A percentile compares a stretch with the other conserved stretches of the same genome.
phyloP scores from a whole-genome alignment of 1,140 invertebrate species.

The Homalodisca vitripennis region DNA sequence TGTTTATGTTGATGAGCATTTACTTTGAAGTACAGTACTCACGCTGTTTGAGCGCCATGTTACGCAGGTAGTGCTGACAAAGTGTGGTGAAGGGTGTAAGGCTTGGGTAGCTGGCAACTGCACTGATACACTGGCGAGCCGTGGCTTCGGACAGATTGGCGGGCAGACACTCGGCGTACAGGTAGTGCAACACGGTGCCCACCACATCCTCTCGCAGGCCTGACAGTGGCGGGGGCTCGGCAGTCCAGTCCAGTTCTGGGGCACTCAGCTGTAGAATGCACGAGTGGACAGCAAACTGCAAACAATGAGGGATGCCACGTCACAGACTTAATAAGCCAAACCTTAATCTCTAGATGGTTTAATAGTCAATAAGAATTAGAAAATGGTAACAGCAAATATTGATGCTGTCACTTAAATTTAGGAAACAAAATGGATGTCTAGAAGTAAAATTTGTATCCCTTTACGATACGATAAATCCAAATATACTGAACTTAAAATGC shows the following conservation, averaged over 20 bases:
- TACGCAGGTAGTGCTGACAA: conserved; percentile 59
- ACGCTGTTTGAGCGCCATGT: conserved; percentile 64
- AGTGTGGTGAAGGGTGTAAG: conserved; percentile 55
- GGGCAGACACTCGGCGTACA: conserved; percentile 65
- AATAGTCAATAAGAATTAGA: not conserved
- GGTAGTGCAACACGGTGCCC: conserved; percentile 58
- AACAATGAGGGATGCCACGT: conserved; percentile 23
- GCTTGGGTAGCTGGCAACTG: conserved; percentile 48
- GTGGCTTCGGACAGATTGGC: conserved; percentile 55
- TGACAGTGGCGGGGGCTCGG: conserved; percentile 50
- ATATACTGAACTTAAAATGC: no score
- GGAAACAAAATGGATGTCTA: no score
- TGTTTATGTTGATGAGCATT: no score
- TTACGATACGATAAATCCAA: no score
- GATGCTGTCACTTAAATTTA: no score
- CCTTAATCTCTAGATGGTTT: not conserved
- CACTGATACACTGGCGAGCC: conserved; percentile 55
- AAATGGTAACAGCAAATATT: not conserved
- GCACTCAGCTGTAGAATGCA: conserved; percentile 57
- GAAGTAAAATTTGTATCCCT: no score
- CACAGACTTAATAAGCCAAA: no score
- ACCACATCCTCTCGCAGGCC: conserved; percentile 58
- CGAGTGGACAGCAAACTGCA: conserved; percentile 62
- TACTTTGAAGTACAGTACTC: no score
- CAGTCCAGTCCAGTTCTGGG: conserved; percentile 55